Base-by-base conservation (phyloP, 37 sponge, comb jelly and placozoan genomes). In the Axinella damicornis region DNA sequence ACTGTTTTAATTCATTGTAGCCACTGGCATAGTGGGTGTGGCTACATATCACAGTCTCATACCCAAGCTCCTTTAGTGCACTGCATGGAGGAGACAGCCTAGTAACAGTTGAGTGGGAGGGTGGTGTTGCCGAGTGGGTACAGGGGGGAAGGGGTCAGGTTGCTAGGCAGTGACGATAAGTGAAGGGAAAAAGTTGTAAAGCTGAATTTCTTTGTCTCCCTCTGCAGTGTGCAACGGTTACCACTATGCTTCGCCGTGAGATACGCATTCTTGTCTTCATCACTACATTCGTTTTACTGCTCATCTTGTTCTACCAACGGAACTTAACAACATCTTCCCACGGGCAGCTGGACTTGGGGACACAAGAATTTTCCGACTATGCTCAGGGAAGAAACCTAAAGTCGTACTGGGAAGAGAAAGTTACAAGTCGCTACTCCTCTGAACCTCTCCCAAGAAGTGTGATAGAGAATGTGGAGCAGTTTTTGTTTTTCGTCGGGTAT, bases 401-500 rank as follows among this genome's bases (percentile, higher is more conserved):
- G 62, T 61, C 62, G 15, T 36, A 40, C 20, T 13, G 41, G 37
- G 37, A 31, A 30, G 28, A 27, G 68, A 30, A 5, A 5, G 33
- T 19, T 32, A 2, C 11, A 27, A 9, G 1, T 30, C 20, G 5
- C 32, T 67, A 67, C 68, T 11, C 2, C 19, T 67, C 32, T 30
- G 68, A 67, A 4, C 31, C 34, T 2, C 71, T 82, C 20, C 73
- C 73, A 28, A 33, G n/a, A 5, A 72, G 24, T 66, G 76, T 80
- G 6, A 46, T 73, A 41, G 5, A 81, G 14, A 12, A 35, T 12
- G 71, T 91, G 13, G 22, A 91, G 0, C 24, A 53, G 0, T 91
- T 91, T 60, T 11, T 91, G 20, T 84, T 91, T 37, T 91, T 91
- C 76, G 35, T 91, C 57, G 91, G 91, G 1, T 81, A 91, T 69